Evolutionary conservation across 35 echinoderm and acorn worm species (phyloP).

Genomic region (Strongylocentrotus purpuratus): DNA sequence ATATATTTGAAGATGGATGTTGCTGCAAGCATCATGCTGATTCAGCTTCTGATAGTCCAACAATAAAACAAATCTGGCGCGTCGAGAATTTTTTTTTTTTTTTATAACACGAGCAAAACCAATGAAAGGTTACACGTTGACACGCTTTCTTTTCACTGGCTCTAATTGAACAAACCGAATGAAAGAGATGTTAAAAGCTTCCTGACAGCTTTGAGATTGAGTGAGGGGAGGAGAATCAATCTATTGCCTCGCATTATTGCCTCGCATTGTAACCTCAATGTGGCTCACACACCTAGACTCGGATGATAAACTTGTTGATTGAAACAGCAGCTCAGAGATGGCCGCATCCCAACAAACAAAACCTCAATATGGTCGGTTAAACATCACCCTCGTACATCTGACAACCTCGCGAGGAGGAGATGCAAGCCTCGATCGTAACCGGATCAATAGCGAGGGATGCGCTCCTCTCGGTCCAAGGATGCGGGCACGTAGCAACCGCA

Average conservation of each 20-base stretch:
- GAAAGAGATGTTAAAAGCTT: not conserved
- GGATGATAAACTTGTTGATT: not conserved
- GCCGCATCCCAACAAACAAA: not conserved
- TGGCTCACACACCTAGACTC: not conserved
- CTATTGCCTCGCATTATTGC: not conserved
- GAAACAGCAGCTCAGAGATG: not conserved
- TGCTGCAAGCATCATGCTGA: not conserved
- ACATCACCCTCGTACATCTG: not conserved
- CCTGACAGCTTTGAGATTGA: not conserved
- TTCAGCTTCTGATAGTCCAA: not conserved
- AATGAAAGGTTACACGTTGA: not conserved
- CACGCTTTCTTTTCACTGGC: not conserved
- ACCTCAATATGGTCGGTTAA: not conserved
- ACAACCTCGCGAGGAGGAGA: not conserved
- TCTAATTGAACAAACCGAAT: not conserved
- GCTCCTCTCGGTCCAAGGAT: not conserved
- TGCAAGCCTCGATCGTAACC: not conserved
- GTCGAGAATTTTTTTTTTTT: not conserved
- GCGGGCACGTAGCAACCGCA: slow-evolving; percentile 12
- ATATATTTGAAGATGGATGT: not conserved
- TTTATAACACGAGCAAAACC: not conserved
- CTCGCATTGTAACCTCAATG: not conserved
- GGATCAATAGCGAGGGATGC: not conserved
- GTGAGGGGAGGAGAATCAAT: not conserved
- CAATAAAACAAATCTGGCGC: not conserved